phyloP scores from a whole-genome alignment of 2,888 invertebrate genomes.

The Parnassius mnemosyne region DNA sequence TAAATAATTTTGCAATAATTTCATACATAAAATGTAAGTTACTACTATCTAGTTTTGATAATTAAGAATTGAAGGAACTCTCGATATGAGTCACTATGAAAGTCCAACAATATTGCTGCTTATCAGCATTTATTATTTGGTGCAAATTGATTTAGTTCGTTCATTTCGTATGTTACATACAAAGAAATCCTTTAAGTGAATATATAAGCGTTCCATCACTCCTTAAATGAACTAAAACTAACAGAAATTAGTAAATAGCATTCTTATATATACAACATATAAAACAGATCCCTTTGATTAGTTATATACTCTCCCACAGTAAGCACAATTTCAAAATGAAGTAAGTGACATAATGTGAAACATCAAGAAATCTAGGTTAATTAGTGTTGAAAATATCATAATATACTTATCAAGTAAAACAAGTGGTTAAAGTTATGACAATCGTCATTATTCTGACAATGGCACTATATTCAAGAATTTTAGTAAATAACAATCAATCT shows the following conservation, averaged over 20 bases:
- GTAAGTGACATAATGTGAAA: conserved; percentile 21
- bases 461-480: conserved; percentile 60
- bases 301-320: conserved; percentile 17
- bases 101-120: background rate
- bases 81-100: background rate
- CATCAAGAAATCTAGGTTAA: conserved; percentile 12
- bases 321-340: conserved; percentile 24
- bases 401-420: conserved; percentile 21
- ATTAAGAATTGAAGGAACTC: conserved; percentile 14
- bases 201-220: conserved; percentile 11
- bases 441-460: conserved; percentile 56
- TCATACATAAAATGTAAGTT: conserved; percentile 10
- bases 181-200: conserved; percentile 3
- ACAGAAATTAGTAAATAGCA: conserved; percentile 23
- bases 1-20: conserved; percentile 2
- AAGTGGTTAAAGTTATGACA: conserved; percentile 35
- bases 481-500: conserved; percentile 31
- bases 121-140: conserved; percentile 15
- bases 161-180: conserved; percentile 9
- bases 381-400: conserved; percentile 7
- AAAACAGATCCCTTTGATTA: conserved; percentile 28
- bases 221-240: conserved; percentile 23
- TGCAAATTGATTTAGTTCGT: conserved; percentile 7
- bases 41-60: background rate
- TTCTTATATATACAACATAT: conserved; percentile 31